Conservation (phyloP, 2,888 invertebrate genomes). For the Tenthredo distinguenda region DNA sequence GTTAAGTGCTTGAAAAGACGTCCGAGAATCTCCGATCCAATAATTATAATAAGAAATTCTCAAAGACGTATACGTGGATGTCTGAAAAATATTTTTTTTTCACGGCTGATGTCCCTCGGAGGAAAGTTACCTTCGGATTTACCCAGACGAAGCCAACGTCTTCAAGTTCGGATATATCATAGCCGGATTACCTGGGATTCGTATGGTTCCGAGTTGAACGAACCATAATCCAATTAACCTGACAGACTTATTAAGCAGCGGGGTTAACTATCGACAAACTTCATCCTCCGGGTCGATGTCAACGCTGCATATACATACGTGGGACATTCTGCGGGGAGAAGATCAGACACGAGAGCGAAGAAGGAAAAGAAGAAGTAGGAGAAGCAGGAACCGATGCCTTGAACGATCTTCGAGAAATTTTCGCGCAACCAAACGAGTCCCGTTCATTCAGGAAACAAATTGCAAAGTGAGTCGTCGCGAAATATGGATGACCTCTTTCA, state of each 20-base stretch:
- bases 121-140: not conserved
- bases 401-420: not conserved
- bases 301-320: not conserved
- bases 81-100: not conserved
- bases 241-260: not conserved
- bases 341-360: not conserved
- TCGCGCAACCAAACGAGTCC: not conserved
- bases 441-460: conserved; percentile 3
- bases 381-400: not conserved
- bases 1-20: not conserved
- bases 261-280: conserved; percentile 31
- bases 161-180: not conserved
- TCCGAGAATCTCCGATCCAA: not conserved
- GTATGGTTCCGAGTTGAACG: conserved; percentile 20
- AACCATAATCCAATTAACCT: conserved; percentile 38
- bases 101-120: not conserved
- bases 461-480: conserved; percentile 16
- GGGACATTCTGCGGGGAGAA: not conserved
- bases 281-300: not conserved
- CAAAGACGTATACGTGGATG: not conserved
- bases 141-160: not conserved
- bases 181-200: conserved; percentile 26
- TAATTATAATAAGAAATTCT: not conserved
- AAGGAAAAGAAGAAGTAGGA: not conserved
- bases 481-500: conserved; percentile 28